phyloP scores from a whole-genome alignment of 2,797 vertebrate genomes.

The Pelobates cultripes region DNA sequence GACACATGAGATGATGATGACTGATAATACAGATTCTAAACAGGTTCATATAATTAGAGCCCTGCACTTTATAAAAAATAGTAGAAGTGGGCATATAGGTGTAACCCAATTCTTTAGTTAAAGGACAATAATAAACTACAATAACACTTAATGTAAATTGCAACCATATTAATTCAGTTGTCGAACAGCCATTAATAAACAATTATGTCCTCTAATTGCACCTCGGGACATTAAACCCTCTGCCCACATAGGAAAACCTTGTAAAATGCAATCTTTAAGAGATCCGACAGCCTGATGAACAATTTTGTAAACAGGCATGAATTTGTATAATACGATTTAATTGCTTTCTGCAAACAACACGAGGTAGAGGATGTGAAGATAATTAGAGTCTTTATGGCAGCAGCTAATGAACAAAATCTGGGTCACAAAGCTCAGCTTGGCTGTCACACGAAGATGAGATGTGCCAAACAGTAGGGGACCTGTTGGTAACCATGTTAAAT shows the following conservation, averaged over 20 bases:
- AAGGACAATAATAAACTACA: background rate
- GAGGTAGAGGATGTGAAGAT: slow-evolving; percentile 36
- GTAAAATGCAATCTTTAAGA: background rate
- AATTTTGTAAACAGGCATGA: slow-evolving; percentile 15
- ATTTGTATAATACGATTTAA: slow-evolving; percentile 36
- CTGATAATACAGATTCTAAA: no score
- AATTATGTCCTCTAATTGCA: background rate
- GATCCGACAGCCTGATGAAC: slow-evolving; percentile 11
- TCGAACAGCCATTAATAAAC: background rate
- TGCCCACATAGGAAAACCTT: background rate
- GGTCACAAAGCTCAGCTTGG: slow-evolving; percentile 24
- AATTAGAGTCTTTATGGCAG: slow-evolving; percentile 33
- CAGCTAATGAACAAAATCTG: slow-evolving; percentile 42
- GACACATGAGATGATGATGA: no score
- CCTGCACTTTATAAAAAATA: no score
- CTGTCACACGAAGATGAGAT: slow-evolving; percentile 12
- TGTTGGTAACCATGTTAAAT: slow-evolving; percentile 27
- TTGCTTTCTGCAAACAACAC: slow-evolving; percentile 34
- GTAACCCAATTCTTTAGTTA: no score
- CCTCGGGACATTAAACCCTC: background rate
- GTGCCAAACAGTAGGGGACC: slow-evolving; percentile 25
- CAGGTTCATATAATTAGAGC: no score
- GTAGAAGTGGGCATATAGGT: no score
- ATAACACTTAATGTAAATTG: slow-evolving; percentile 5
- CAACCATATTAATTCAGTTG: background rate